Evolutionary conservation across 2,888 invertebrate genomes (phyloP), one percentile per base, ranked within the genome.

Genomic region (Euplagia quadripunctaria): DNA sequence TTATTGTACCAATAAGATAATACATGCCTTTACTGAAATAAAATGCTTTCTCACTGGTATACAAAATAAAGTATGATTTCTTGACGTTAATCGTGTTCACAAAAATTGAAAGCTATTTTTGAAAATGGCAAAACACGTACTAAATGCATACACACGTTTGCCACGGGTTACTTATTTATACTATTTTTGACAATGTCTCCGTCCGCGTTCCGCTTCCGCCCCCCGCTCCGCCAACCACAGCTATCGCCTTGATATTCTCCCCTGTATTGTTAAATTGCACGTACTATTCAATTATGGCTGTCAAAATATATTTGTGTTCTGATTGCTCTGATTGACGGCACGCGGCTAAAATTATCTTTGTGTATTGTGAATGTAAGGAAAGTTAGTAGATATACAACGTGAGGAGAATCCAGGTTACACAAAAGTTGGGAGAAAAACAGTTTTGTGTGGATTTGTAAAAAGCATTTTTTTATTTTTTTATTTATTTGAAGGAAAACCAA

Each of bases 261-360:
- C 77, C 68, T 76, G 72, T 72, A 72, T 43, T 70, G 75, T 66
- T 51, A 79, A 80, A 82, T 83, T 78, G 78, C 74, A 71, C 82
- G 81, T 74, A 70, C 69, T 77, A 82, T 82, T 80, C 73, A 85
- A 87, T 89, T 88, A 88, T 58, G 75, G 70, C 82, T 87, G 86
- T 88, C 89, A 86, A 88, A 89, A 88, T 84, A 88, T 77, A 83
- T 89, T 84, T 73, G 67, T 69, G 55, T 41, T 70, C n/a, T 64
- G 64, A 75, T 75, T 61, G 70, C 41, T 66, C 71, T 81, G 79
- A 83, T 81, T 84, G 72, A 70, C 72, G 49, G 68, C 83, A 84
- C 83, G 80, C 63, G 84, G 31, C 76, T 65, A n/a, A 58, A 72
- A 79, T 77, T 82, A 79, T 79, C 68, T 76, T 49, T 42, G 31